These are phyloP conservation scores for Pomacea maculata DNA, from an alignment of 1,140 invertebrate genomes.

Conservation along the genomic window DNA sequence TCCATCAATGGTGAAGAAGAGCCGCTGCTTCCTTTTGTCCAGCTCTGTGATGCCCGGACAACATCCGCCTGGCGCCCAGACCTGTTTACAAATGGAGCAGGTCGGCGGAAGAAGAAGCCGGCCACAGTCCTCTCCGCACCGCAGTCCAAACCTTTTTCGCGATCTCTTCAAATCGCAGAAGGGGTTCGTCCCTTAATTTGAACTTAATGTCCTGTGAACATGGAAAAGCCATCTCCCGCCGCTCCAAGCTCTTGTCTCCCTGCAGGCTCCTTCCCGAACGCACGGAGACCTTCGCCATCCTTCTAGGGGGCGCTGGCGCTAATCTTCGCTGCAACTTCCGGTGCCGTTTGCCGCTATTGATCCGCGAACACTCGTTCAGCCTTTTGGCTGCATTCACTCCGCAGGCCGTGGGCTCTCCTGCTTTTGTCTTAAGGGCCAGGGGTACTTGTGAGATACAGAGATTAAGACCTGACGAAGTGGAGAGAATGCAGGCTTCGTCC, in stretches of 20 bases:
- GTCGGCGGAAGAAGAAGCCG: slow-evolving; percentile 11
- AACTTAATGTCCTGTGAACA: slow-evolving; percentile 24
- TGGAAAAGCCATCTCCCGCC: slow-evolving; percentile 14
- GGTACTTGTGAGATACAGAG: neutral
- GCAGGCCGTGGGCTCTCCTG: neutral
- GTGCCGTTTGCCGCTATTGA: neutral
- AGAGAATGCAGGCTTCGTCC: no score
- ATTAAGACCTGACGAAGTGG: neutral
- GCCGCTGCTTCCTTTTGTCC: neutral
- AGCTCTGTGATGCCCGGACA: neutral
- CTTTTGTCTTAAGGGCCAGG: neutral
- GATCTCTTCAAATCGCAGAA: neutral
- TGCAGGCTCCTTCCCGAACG: neutral
- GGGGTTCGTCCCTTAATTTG: slow-evolving; percentile 20
- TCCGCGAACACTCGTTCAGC: neutral
- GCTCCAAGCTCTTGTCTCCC: slow-evolving; percentile 1
- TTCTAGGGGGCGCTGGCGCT: neutral
- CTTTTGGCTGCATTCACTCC: neutral
- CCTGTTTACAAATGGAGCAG: neutral
- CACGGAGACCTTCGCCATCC: neutral
- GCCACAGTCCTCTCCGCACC: neutral
- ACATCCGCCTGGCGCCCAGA: neutral
- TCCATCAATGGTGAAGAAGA: neutral
- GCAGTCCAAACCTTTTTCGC: neutral
- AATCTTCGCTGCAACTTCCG: neutral